These are phyloP conservation scores for Stigmatopora argus DNA, from an alignment of 2,113 vertebrate species.

Conservation along the genomic window DNA sequence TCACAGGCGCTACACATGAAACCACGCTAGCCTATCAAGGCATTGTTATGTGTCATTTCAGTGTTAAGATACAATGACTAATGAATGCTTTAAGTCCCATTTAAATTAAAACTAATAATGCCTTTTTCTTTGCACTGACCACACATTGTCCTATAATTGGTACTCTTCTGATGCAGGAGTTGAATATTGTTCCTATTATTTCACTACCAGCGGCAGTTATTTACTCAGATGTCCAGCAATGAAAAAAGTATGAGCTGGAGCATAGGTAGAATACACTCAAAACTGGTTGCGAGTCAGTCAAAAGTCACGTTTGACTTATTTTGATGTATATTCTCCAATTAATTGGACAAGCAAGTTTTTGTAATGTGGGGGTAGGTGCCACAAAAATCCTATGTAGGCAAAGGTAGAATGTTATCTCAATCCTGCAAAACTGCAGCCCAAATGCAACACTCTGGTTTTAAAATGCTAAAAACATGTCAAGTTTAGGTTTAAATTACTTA, in stretches of 20 bases:
- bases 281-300: too few relatives aligned
- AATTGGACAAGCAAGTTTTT: too few relatives aligned
- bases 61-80: slow-evolving; percentile 34
- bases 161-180: slow-evolving; percentile 15
- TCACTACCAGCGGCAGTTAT: slow-evolving; percentile 5
- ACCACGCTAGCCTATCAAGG: slow-evolving; percentile 9
- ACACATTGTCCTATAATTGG: slow-evolving; percentile 6
- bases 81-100: slow-evolving; percentile 29
- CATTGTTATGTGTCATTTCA: slow-evolving; percentile 38
- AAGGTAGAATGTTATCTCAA: too few relatives aligned
- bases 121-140: slow-evolving; percentile 23
- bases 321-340: too few relatives aligned
- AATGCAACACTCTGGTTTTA: background rate
- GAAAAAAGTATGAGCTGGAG: background rate
- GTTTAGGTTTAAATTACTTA: slow-evolving; percentile 1
- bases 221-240: background rate
- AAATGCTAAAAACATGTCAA: background rate
- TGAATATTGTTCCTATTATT: slow-evolving; percentile 8
- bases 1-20: background rate
- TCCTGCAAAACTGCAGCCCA: too few relatives aligned
- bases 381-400: too few relatives aligned
- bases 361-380: too few relatives aligned
- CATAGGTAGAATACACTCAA: too few relatives aligned
- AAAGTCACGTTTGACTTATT: too few relatives aligned
- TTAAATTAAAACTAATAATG: slow-evolving; percentile 37